Evolutionary conservation across 2,113 vertebrate genomes (phyloP).

Genomic region (Rutilus rutilus): DNA sequence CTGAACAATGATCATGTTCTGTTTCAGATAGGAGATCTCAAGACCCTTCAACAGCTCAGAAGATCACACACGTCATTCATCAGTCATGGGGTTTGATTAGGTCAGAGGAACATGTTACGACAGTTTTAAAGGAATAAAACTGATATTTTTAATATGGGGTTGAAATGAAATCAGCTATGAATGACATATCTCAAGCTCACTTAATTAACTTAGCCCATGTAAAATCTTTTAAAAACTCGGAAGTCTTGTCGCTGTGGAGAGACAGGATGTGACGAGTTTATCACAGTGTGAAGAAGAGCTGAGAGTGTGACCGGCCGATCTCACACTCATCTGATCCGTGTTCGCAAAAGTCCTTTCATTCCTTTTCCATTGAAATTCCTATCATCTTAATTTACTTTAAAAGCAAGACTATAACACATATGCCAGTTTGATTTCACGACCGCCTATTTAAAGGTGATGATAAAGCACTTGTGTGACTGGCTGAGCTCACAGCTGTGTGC

Average conservation of each 20-base stretch:
- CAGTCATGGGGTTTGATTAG: not conserved
- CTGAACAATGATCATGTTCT: not conserved
- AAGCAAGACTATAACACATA: not conserved
- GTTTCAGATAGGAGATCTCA: not conserved
- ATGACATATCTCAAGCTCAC: not conserved
- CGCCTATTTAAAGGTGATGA: not conserved
- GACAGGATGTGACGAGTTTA: not conserved
- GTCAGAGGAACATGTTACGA: not conserved
- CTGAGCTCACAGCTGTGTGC: not conserved
- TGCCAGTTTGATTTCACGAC: not conserved
- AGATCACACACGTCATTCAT: not conserved
- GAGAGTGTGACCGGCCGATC: not conserved
- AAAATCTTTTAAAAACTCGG: not conserved
- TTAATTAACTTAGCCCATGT: not conserved
- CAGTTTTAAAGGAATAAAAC: not conserved
- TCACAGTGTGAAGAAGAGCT: not conserved
- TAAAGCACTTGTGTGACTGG: not conserved
- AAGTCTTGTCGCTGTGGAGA: not conserved
- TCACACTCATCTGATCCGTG: not conserved
- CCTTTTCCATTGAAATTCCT: not conserved
- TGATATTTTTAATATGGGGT: not conserved
- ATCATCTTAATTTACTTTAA: not conserved
- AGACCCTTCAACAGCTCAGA: not conserved
- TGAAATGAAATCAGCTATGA: not conserved
- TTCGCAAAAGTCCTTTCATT: not conserved